These are phyloP conservation scores for Chymomyza fuscimana DNA, from an alignment of 2,888 invertebrate genomes.

Conservation along the genomic window DNA sequence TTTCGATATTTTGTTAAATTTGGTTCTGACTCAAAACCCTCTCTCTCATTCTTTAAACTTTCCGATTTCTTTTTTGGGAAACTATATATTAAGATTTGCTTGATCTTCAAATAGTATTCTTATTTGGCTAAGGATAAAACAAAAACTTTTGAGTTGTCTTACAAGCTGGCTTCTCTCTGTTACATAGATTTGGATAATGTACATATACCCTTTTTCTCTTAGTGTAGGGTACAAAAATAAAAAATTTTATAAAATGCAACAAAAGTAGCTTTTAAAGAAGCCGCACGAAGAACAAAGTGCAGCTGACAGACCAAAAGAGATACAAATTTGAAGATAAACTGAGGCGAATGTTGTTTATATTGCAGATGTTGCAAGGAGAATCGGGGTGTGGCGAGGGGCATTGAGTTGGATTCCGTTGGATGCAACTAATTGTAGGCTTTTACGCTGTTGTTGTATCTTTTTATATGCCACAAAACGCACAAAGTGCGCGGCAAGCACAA, in stretches of 20 bases:
- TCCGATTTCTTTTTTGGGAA: no score
- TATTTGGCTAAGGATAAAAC: no score
- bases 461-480: conserved; percentile 72
- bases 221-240: neutral
- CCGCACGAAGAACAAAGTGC: conserved; percentile 12
- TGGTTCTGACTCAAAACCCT: no score
- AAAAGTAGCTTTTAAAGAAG: neutral
- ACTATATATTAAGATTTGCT: no score
- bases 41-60: no score
- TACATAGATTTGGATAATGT: no score
- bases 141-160: no score
- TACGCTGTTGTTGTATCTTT: conserved; percentile 58
- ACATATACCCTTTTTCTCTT: no score
- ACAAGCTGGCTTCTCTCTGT: no score
- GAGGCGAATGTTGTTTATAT: conserved; percentile 4
- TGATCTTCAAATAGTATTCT: no score
- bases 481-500: conserved; percentile 38
- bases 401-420: neutral
- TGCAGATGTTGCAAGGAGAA: conserved; percentile 1
- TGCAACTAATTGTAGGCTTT: conserved; percentile 57
- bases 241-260: neutral
- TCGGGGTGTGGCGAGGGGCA: neutral
- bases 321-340: conserved; percentile 4
- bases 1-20: no score
- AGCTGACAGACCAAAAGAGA: conserved; percentile 17